Conservation (phyloP, 2,797 vertebrate species). For the Syncerus caffer region DNA sequence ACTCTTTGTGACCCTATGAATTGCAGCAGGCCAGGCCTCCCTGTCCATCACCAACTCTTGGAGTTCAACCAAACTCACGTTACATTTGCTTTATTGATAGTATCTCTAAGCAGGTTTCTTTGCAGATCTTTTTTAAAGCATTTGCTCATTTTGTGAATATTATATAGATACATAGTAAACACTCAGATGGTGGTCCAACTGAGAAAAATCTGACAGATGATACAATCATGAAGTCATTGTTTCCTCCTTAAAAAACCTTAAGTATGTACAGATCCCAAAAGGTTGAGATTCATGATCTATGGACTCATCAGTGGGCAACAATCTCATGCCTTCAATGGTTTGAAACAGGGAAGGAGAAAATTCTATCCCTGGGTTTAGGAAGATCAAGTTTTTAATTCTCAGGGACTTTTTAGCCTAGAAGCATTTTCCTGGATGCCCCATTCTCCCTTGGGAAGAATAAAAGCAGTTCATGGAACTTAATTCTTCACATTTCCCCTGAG, state of each 20-base stretch:
- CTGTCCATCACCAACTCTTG: no score
- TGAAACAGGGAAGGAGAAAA: neutral
- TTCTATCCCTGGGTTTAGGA: neutral
- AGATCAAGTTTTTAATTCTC: neutral
- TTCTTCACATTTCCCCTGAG: neutral
- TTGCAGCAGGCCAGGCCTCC: no score
- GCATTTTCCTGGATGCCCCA: neutral
- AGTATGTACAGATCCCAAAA: neutral
- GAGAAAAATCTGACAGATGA: neutral
- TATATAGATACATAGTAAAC: neutral
- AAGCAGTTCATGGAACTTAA: neutral
- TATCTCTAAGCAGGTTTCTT: neutral
- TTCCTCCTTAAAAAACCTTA: neutral
- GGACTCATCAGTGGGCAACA: neutral
- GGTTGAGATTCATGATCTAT: neutral
- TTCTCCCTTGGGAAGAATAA: neutral
- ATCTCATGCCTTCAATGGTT: neutral
- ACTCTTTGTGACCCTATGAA: no score
- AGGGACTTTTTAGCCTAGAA: conserved; percentile 10
- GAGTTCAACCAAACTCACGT: no score
- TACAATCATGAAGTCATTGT: neutral
- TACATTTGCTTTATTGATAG: neutral
- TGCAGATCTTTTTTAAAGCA: neutral
- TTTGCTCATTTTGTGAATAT: neutral
- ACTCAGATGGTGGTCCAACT: neutral